Conservation (phyloP, 1,140 invertebrate genomes). For the Dendroctonus valens region DNA sequence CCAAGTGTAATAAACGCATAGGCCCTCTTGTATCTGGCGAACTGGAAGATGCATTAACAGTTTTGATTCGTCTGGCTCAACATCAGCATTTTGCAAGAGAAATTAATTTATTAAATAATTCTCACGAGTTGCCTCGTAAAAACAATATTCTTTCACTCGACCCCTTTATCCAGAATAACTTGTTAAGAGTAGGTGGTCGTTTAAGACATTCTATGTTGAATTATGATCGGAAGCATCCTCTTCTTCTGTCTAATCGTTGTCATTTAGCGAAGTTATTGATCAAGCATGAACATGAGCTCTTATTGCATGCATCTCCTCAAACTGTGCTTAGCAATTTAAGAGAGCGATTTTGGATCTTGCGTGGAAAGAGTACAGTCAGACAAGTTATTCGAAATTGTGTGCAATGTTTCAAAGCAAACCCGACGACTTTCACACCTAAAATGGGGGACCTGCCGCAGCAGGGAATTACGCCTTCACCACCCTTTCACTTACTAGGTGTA, state of each 20-base stretch:
- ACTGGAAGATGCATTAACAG: not conserved
- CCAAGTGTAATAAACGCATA: not conserved
- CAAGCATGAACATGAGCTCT: constrained; percentile 25
- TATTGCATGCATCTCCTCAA: constrained; percentile 37
- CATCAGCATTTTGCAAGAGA: constrained; percentile 29
- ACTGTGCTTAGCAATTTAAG: constrained; percentile 25
- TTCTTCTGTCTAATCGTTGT: constrained; percentile 36
- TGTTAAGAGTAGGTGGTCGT: constrained; percentile 41
- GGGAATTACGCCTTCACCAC: constrained; percentile 20
- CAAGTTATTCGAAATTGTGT: constrained; percentile 3
- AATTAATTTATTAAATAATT: constrained; percentile 37
- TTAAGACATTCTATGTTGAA: constrained; percentile 26
- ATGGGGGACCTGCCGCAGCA: constrained; percentile 17
- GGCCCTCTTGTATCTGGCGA: not conserved
- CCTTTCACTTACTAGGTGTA: constrained; percentile 35
- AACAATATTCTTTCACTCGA: constrained; percentile 5
- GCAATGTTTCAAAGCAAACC: constrained; percentile 26
- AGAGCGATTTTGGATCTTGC: constrained; percentile 36
- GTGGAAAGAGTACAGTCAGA: constrained; percentile 15
- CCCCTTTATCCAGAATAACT: constrained; percentile 34
- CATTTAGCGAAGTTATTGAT: constrained; percentile 35
- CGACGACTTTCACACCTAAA: constrained; percentile 15
- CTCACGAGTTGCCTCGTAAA: constrained; percentile 32
- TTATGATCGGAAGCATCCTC: constrained; percentile 37
- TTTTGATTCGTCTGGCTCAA: constrained; percentile 17